Evolutionary conservation across 1,140 invertebrate species (phyloP).

Genomic region (Aphelenchoides avenae): DNA sequence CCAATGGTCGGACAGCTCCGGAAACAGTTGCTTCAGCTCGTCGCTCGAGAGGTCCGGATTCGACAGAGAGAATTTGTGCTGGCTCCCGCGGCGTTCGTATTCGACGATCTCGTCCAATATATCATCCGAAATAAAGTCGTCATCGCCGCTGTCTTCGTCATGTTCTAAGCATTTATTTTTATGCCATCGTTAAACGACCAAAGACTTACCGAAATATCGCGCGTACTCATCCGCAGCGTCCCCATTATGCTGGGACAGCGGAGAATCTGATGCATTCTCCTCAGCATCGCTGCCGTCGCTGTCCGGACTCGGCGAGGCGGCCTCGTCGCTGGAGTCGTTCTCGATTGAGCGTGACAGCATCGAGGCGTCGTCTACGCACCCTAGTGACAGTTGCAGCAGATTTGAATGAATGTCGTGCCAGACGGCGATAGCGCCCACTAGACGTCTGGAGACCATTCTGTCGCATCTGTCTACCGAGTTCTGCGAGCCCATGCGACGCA

Average conservation of each 20-base stretch:
- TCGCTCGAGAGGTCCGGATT: conserved; percentile 54
- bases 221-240: conserved; percentile 15
- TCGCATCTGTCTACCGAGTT: conserved; percentile 34
- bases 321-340: conserved; percentile 11
- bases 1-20: conserved; percentile 57
- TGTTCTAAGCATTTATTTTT: no score
- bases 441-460: conserved; percentile 42
- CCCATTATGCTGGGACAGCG: conserved; percentile 14
- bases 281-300: conserved; percentile 12
- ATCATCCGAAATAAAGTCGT: conserved; percentile 23
- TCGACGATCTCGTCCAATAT: conserved; percentile 22
- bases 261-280: neutral
- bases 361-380: no score
- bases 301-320: conserved; percentile 4
- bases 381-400: conserved; percentile 46
- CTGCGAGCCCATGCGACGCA: conserved; percentile 4
- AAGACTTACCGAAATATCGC: conserved; percentile 1
- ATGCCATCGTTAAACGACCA: no score
- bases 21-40: conserved; percentile 53
- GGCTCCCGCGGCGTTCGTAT: conserved; percentile 13
- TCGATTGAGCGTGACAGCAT: conserved; percentile 3
- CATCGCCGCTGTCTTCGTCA: conserved; percentile 19
- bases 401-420: conserved; percentile 57
- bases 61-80: conserved; percentile 48
- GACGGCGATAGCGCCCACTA: conserved; percentile 56